Base-by-base conservation (phyloP, 2,797 vertebrate species). In the Australoheros facetus region DNA sequence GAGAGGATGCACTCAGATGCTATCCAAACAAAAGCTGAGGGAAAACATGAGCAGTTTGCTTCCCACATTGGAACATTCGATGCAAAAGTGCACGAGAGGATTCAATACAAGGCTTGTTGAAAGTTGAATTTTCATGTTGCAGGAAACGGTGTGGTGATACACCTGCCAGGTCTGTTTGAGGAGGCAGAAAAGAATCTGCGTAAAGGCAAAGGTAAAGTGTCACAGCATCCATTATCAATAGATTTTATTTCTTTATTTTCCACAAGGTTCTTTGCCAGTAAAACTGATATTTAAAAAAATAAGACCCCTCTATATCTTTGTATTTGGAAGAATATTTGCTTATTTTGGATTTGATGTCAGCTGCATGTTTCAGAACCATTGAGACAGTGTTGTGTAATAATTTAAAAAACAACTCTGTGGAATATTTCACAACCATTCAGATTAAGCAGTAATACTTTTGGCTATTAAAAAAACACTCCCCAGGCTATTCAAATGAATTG, bases 71-170 rank as follows among this genome's bases (percentile, higher is more conserved):
- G 9, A 28, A 48, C 16, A 48, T 6, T 17, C 1, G 13, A 17
- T 48, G 45, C 7, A 9, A 9, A 69, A 69, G 42, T 51, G 17
- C 19, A 11, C n/a, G 28, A 2, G 23, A n/a, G 30, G 10, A 69
- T 45, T 51, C 51, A 69, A 21, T 51, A 13, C 2, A 3, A 66
- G 23, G 42, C 17, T 51, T 57, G 7, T 54, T 62, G 14, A 48
- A 28, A 16, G 2, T 37, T 21, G 55, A 0, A 2, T 79, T 37
- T 75, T 85, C 42, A 4, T 16, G 3, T 86, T 39, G 7, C 90
- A 97, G 96, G 96, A 1, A 97, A 96, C 1, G 96, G 96, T 8
- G 96, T 96, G 53, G 96, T 97, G 88, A 95, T 96, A 53, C 96
- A 96, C 81, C 84, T 97, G 0, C 96, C 96, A 1, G 96, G 96